These are phyloP conservation scores for Phanerotoma sp. DNA, from an alignment of 2,888 invertebrate species.

Conservation along the genomic window DNA sequence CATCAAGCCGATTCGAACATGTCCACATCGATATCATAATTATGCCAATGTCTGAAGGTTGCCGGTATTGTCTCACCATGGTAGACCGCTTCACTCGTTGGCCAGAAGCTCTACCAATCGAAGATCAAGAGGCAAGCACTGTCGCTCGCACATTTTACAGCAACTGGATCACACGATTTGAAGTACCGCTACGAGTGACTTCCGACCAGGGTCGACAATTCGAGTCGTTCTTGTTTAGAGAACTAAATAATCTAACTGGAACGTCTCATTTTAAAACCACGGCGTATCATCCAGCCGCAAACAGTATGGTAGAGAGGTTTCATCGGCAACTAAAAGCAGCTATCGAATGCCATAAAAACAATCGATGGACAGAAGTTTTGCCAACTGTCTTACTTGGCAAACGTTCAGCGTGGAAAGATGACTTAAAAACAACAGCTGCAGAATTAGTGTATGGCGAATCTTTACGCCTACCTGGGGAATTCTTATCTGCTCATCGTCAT, in stretches of 20 bases:
- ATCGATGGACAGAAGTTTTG: slow-evolving; percentile 35
- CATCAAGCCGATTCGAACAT: too few species aligned
- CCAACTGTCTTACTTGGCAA: slow-evolving; percentile 39
- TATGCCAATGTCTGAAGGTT: too few species aligned
- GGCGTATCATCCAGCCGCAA: slow-evolving; percentile 23
- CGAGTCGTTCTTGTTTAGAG: slow-evolving; percentile 31
- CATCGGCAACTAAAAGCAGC: slow-evolving; percentile 36
- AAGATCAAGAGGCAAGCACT: too few species aligned
- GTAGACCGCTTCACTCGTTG: too few species aligned
- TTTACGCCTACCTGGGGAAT: slow-evolving; percentile 38
- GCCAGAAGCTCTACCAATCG: too few species aligned
- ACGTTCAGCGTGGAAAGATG: slow-evolving; percentile 37
- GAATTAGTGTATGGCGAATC: slow-evolving; percentile 39
- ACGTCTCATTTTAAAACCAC: slow-evolving; percentile 19
- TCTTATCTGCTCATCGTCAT: slow-evolving; percentile 24
- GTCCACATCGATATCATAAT: too few species aligned
- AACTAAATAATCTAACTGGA: slow-evolving; percentile 13
- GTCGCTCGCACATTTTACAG: too few species aligned
- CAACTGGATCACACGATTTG: too few species aligned
- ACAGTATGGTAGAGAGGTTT: slow-evolving; percentile 32
- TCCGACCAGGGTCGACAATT: slow-evolving; percentile 39
- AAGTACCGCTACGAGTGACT: slow-evolving; percentile 27
- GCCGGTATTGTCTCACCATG: too few species aligned
- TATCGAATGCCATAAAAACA: slow-evolving; percentile 31
- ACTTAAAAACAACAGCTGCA: slow-evolving; percentile 37